Evolutionary conservation across 2,797 vertebrate genomes (phyloP).

Genomic region (Pampus argenteus): DNA sequence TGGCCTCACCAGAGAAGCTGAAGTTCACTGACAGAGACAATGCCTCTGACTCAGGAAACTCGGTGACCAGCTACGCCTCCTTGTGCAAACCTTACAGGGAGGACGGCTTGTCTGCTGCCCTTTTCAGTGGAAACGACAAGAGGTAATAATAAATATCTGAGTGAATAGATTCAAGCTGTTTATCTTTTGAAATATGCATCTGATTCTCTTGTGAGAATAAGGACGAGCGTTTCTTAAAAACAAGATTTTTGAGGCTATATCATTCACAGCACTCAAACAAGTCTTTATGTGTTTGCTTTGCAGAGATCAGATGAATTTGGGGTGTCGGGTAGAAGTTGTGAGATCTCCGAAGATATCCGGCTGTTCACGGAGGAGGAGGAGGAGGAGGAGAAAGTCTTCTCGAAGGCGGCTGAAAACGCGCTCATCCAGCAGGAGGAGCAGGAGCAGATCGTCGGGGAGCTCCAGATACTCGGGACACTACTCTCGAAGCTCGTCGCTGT

Average conservation of each 20-base stretch:
- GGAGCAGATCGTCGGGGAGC: constrained; percentile 84
- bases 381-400: constrained; percentile 64
- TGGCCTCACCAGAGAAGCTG: constrained; percentile 84
- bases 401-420: constrained; percentile 75
- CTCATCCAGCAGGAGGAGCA: constrained; percentile 84
- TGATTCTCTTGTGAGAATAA: no score
- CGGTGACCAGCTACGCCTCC: constrained; percentile 94
- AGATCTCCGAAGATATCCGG: constrained; percentile 68
- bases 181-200: constrained; percentile 51
- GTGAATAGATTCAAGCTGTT: constrained; percentile 37
- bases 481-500: constrained; percentile 88
- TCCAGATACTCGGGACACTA: constrained; percentile 87
- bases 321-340: constrained; percentile 77
- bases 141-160: constrained; percentile 72
- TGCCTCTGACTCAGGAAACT: constrained; percentile 97
- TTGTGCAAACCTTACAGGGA: constrained; percentile 88
- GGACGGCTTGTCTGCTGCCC: constrained; percentile 75
- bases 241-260: constrained; percentile 13
- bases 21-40: constrained; percentile 88
- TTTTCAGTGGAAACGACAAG: constrained; percentile 71
- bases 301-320: constrained; percentile 83
- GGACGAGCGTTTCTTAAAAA: constrained; percentile 19
- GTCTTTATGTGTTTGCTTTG: constrained; percentile 43
- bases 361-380: constrained; percentile 73
- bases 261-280: constrained; percentile 37